Percentiles rank a stretch among this genome's conserved stretches.
Evolutionary conservation across 1,140 invertebrate genomes (phyloP).

Genomic region (Charaxes varanes): DNA sequence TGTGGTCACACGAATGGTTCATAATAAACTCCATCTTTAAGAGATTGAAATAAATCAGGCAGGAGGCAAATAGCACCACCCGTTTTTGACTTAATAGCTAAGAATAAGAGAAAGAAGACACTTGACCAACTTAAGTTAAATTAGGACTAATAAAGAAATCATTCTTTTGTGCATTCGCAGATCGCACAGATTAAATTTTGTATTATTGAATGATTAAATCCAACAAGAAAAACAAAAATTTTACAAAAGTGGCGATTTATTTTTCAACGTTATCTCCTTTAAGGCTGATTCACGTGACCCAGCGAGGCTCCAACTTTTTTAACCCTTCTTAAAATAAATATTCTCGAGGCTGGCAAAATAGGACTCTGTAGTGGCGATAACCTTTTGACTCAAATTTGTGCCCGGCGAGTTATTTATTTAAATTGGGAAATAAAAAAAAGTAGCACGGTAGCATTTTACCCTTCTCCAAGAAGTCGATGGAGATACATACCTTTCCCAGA

Average conservation of each 20-base stretch:
- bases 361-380: slow-evolving; percentile 19
- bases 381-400: slow-evolving; percentile 34
- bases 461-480: slow-evolving; percentile 30
- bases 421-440: slow-evolving; percentile 27
- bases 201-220: too few species aligned
- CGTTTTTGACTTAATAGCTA: too few species aligned
- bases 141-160: too few species aligned
- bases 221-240: slow-evolving; percentile 19
- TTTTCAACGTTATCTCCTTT: slow-evolving; percentile 26
- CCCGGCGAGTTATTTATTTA: slow-evolving; percentile 27
- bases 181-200: too few species aligned
- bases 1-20: too few species aligned
- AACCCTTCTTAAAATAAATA: slow-evolving; percentile 47
- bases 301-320: slow-evolving; percentile 47
- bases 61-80: too few species aligned
- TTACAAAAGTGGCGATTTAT: slow-evolving; percentile 24
- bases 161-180: too few species aligned
- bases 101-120: too few species aligned
- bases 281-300: slow-evolving; percentile 44
- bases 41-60: too few species aligned
- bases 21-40: too few species aligned
- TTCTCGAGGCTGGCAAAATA: slow-evolving; percentile 31
- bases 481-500: slow-evolving; percentile 40
- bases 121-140: too few species aligned
- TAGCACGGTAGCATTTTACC: slow-evolving; percentile 33